Evolutionary conservation across 2,888 invertebrate genomes (phyloP).

Genomic region (Hydraecia micacea): DNA sequence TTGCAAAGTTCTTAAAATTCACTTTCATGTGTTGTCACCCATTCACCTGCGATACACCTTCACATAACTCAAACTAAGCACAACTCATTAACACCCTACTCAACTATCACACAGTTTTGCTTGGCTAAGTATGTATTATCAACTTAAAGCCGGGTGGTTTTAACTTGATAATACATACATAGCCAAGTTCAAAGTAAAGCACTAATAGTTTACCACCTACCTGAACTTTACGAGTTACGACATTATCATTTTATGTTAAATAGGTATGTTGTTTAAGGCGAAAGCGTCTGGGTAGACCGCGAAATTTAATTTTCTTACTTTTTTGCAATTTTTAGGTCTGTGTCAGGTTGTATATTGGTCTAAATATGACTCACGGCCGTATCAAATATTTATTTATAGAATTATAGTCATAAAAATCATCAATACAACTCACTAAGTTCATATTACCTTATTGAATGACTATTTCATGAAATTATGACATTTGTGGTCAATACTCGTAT

Average conservation of each 20-base stretch:
- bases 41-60: neutral
- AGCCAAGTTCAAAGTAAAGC: conserved; percentile 52
- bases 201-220: conserved; percentile 48
- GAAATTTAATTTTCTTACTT: neutral
- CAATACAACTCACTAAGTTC: too few species aligned
- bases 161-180: conserved; percentile 62
- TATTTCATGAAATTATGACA: too few species aligned
- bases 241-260: conserved; percentile 35
- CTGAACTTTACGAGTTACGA: conserved; percentile 42
- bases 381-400: too few species aligned
- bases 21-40: too few species aligned
- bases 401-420: too few species aligned
- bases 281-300: neutral
- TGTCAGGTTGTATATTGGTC: too few species aligned
- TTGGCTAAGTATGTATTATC: conserved; percentile 13
- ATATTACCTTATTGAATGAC: too few species aligned
- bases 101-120: conserved; percentile 31
- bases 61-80: neutral
- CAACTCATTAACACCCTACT: neutral
- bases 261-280: conserved; percentile 8
- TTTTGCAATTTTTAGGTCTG: too few species aligned
- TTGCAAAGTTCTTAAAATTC: too few species aligned
- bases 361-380: too few species aligned
- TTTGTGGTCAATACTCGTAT: too few species aligned
- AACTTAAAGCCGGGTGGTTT: conserved; percentile 18